These are phyloP conservation scores for Cecidostiba fungosa DNA, from an alignment of 2,888 invertebrate species.

Conservation along the genomic window DNA sequence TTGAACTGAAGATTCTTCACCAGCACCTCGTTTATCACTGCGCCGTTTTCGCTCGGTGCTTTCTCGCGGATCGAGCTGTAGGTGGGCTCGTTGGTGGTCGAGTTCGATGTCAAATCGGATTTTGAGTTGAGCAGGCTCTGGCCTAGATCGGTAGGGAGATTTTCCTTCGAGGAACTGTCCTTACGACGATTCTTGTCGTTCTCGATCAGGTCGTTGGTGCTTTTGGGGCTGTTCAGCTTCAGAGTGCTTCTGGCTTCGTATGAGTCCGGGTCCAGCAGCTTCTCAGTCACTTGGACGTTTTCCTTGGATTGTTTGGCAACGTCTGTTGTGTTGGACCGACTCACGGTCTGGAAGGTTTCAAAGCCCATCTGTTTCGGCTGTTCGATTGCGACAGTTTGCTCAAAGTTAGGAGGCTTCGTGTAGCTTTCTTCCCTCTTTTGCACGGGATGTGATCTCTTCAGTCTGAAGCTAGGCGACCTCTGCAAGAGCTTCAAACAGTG, in stretches of 20 bases:
- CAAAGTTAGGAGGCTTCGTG: neutral
- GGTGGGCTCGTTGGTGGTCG: conserved; percentile 29
- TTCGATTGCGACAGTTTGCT: neutral
- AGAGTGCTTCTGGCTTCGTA: conserved; percentile 69
- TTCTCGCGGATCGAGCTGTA: conserved; percentile 40
- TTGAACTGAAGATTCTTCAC: conserved; percentile 74
- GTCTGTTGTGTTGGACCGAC: neutral
- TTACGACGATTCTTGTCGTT: conserved; percentile 37
- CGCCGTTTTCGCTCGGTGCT: conserved; percentile 59
- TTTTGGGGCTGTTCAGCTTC: conserved; percentile 61
- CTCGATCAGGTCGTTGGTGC: conserved; percentile 30
- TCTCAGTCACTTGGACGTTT: neutral
- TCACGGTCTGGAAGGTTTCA: conserved; percentile 6
- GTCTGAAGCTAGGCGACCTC: conserved; percentile 55
- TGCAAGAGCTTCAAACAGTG: conserved; percentile 55
- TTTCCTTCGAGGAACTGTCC: neutral
- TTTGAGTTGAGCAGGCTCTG: conserved; percentile 5
- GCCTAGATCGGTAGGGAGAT: neutral
- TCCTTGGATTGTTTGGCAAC: neutral
- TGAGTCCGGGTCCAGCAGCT: conserved; percentile 45
- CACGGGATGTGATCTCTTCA: conserved; percentile 42
- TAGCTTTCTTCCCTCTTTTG: conserved; percentile 25
- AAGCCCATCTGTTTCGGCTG: conserved; percentile 17
- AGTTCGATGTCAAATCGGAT: conserved; percentile 2
- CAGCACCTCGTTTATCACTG: conserved; percentile 72